Evolutionary conservation across 2,797 vertebrate species (phyloP).

Genomic region (Rhabdomys pumilio): DNA sequence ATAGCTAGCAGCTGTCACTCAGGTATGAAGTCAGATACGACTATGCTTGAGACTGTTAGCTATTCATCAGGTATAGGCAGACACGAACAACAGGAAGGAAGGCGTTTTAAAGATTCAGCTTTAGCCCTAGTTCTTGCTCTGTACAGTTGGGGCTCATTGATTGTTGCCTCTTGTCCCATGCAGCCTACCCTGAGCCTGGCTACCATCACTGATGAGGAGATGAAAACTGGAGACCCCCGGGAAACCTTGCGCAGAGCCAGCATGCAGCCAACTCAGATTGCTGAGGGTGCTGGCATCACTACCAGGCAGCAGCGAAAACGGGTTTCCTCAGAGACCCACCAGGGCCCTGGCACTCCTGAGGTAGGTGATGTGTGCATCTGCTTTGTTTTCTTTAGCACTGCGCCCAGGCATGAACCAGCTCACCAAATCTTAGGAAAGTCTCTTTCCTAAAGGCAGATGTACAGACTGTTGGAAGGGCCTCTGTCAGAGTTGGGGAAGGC

Average conservation of each 20-base stretch:
- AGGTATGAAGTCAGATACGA: background rate
- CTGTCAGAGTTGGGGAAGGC: background rate
- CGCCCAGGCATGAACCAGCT: background rate
- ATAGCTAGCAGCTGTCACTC: background rate
- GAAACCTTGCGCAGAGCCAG: conserved; percentile 95
- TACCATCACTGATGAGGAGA: conserved; percentile 94
- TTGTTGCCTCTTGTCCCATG: rapidly evolving
- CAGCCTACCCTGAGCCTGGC: conserved; percentile 87
- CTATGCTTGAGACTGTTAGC: background rate
- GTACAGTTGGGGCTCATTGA: background rate
- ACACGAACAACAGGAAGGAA: background rate
- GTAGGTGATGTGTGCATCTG: conserved; percentile 84
- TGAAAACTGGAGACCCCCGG: conserved; percentile 93
- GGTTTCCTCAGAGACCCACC: conserved; percentile 87
- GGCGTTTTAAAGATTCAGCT: background rate
- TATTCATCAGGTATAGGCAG: background rate
- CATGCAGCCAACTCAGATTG: conserved; percentile 92
- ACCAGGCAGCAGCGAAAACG: conserved; percentile 91
- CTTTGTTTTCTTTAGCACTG: background rate
- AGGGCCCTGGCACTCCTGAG: conserved; percentile 92
- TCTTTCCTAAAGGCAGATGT: background rate
- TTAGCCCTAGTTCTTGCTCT: background rate
- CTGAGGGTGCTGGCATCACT: conserved; percentile 87
- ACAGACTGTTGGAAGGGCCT: background rate
- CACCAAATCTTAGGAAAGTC: background rate